These are phyloP conservation scores for Ibycter americanus DNA, from an alignment of 2,797 vertebrate species.

Conservation along the genomic window DNA sequence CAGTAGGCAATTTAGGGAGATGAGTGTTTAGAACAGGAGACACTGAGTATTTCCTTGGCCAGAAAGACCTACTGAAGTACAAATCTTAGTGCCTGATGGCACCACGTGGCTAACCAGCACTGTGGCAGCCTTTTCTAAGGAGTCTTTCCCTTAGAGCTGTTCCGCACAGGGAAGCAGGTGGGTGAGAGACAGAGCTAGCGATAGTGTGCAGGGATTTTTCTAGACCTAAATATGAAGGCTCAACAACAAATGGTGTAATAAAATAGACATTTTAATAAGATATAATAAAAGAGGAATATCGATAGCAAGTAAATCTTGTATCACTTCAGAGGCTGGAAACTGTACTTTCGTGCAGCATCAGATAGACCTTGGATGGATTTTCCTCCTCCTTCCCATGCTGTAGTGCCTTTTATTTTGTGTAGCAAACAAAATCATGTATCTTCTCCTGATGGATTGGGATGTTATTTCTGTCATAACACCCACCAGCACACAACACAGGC, in stretches of 20 bases:
- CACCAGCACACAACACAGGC: background rate
- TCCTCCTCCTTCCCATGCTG: background rate
- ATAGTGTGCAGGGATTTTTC: background rate
- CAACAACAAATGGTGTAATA: background rate
- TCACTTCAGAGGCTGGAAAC: background rate
- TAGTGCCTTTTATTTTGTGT: background rate
- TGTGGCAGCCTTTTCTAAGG: background rate
- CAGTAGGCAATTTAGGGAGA: background rate
- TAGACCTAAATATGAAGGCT: background rate
- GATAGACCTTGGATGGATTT: background rate
- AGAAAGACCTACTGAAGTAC: background rate
- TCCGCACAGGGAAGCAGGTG: accelerated
- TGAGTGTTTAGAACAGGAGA: background rate
- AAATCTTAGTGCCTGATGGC: background rate
- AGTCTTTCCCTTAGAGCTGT: background rate
- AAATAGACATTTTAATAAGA: background rate
- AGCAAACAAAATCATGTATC: background rate
- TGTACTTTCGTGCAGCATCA: background rate
- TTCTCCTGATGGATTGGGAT: background rate
- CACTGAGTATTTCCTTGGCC: background rate
- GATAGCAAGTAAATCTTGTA: background rate
- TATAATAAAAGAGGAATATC: background rate
- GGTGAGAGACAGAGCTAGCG: background rate
- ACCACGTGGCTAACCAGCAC: background rate
- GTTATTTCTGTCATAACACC: background rate